Conservation (phyloP, 2,888 invertebrate genomes). For the Orthosia incerta region DNA sequence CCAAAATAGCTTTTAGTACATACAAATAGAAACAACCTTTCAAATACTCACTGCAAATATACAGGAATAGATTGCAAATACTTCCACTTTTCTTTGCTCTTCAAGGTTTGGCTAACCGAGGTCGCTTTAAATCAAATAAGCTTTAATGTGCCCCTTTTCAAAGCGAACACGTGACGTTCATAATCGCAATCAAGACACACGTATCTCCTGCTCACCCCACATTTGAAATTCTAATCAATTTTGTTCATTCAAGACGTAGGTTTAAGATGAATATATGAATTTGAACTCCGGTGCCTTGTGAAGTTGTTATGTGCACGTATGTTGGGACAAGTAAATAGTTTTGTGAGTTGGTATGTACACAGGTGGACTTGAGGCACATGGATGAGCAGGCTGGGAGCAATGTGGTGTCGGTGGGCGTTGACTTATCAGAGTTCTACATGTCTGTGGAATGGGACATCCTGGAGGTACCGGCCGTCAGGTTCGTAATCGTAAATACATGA, state of each 20-base stretch:
- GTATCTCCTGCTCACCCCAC: constrained; percentile 38
- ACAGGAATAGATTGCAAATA: constrained; percentile 1
- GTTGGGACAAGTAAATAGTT: constrained; percentile 62
- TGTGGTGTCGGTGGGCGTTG: constrained; percentile 98
- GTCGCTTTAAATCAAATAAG: constrained; percentile 31
- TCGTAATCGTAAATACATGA: constrained; percentile 67
- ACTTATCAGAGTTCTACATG: constrained; percentile 99
- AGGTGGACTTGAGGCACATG: constrained; percentile 98
- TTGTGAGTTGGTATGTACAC: constrained; percentile 76
- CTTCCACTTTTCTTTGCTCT: constrained; percentile 4
- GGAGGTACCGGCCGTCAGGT: constrained; percentile 98
- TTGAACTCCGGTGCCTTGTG: constrained; percentile 65
- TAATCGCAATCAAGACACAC: constrained; percentile 52
- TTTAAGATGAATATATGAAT: constrained; percentile 52
- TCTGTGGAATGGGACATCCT: constrained; percentile 99
- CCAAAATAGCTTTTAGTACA: constrained; percentile 22
- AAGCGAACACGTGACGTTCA: constrained; percentile 36
- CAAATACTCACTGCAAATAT: constrained; percentile 3
- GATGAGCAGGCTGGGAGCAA: constrained; percentile 97
- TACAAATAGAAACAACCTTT: constrained; percentile 9
- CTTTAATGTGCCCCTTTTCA: constrained; percentile 34
- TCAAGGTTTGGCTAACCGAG: constrained; percentile 16
- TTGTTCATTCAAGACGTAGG: constrained; percentile 52
- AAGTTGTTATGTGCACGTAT: constrained; percentile 16
- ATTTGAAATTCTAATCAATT: constrained; percentile 57